phyloP scores from a whole-genome alignment of 2,888 invertebrate genomes.

The Resseliella maxima region DNA sequence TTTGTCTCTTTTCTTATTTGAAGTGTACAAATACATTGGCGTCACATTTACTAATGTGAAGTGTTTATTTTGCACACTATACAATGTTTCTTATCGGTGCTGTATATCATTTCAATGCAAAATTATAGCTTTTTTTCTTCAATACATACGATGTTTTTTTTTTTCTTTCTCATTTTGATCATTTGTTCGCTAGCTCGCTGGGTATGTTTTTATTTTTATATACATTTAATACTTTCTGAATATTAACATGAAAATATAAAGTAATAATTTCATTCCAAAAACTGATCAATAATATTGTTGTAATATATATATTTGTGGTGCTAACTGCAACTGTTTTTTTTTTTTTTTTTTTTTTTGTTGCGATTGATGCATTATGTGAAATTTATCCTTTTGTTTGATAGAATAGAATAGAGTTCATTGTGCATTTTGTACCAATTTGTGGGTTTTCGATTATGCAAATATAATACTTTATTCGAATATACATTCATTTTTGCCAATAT shows the following conservation, averaged over 20 bases:
- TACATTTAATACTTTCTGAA: not conserved
- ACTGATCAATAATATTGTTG: not conserved
- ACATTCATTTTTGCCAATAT: too few relatives aligned
- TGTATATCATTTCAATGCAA: constrained; percentile 11
- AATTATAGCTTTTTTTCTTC: not conserved
- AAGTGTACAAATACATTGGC: not conserved
- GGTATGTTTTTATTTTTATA: not conserved
- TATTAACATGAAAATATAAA: not conserved
- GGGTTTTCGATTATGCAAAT: too few relatives aligned
- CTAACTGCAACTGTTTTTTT: not conserved
- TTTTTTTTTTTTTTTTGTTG: too few relatives aligned
- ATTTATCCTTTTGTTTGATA: constrained; percentile 4
- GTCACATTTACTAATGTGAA: not conserved
- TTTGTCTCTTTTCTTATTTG: too few relatives aligned
- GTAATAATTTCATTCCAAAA: not conserved
- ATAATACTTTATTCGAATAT: too few relatives aligned
- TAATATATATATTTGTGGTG: constrained; percentile 26
- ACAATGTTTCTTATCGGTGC: not conserved
- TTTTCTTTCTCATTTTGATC: not conserved
- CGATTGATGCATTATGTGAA: not conserved
- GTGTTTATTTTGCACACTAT: constrained; percentile 32
- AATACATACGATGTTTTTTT: not conserved
- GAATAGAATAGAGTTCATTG: too few relatives aligned
- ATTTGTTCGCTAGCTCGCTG: not conserved
- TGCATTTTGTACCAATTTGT: too few relatives aligned